Evolutionary conservation across 2,113 vertebrate genomes (phyloP), one percentile per base, ranked within the genome.

Genomic region (Rousettus leschenaultii): DNA sequence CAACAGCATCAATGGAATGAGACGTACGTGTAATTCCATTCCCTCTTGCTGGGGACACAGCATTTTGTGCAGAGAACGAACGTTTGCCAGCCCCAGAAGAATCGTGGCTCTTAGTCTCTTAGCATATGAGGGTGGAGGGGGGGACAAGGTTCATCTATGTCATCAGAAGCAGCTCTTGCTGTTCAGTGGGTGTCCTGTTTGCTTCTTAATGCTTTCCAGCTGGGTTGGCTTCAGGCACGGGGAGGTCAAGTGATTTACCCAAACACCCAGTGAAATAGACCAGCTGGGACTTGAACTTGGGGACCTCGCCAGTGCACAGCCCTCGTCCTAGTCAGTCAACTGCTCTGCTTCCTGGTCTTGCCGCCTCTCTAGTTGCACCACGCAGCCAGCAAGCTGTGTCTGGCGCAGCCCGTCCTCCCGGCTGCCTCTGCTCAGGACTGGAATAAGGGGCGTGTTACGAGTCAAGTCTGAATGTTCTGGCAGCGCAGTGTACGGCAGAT

Each of bases 381-480:
- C 0, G 2, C 70, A 70, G 1, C 14, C 89, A 7, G 48, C 5
- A 4, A 59, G 79, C 28, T 1, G 1, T 0, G 59, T 73, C 77
- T 85, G 73, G 68, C n/a, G 63, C 86, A 78, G 82, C n/a, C 40
- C 2, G 33, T 95, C 66, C 57, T 59, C 26, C 43, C 45, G 14
- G 16, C 77, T 33, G 70, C 85, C 97, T 96, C 83, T 66, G 30
- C 93, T 91, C 80, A 87, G 33, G 61, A 78, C 92, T n/a, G 89
- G 48, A 96, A 92, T 55, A 79, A 66, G 95, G 91, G 40, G 78
- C 40, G 6, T 48, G 92, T 74, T 73, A 80, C 88, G 89, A 96
- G 90, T 97, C 97, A 91, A 77, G 28, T 53, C 82, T 93, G 92
- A 95, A 38, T 26, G 55, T 93, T 71, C 95, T 95, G 97, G 97